phyloP scores from a whole-genome alignment of 23 tunicate species.

The Phallusia fumigata region DNA sequence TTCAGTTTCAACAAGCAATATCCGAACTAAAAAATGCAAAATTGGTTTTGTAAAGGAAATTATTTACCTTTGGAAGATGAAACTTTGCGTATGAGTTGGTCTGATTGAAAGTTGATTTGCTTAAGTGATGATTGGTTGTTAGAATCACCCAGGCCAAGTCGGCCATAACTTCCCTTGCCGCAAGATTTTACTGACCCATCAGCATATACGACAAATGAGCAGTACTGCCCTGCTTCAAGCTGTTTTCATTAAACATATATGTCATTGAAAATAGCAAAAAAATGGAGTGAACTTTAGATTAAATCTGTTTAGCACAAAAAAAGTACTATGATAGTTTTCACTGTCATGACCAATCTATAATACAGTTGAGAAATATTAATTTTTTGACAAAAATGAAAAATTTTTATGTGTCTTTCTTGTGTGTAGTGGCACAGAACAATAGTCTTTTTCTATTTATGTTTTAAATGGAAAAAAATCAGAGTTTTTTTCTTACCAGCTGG shows the following conservation, averaged over 20 bases:
- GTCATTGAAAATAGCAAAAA: background rate
- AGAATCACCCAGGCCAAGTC: slow-evolving; percentile 95
- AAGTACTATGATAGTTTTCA: too few species aligned
- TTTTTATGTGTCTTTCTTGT: too few species aligned
- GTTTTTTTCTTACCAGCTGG: slow-evolving; percentile 59
- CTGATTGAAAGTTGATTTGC: slow-evolving; percentile 58
- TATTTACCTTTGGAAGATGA: slow-evolving; percentile 91
- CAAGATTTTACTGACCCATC: slow-evolving; percentile 88
- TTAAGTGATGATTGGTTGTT: slow-evolving; percentile 88
- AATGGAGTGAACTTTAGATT: background rate
- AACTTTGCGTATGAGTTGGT: slow-evolving; percentile 51
- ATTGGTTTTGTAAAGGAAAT: too few species aligned
- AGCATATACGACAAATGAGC: slow-evolving; percentile 75
- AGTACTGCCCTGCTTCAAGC: slow-evolving; percentile 99
- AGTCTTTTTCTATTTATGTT: too few species aligned
- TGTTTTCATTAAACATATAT: background rate
- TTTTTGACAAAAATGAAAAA: too few species aligned
- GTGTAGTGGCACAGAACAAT: too few species aligned
- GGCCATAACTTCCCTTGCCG: slow-evolving; percentile 98
- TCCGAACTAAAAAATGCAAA: background rate
- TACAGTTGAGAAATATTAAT: too few species aligned
- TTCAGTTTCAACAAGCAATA: background rate
- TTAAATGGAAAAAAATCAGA: too few species aligned
- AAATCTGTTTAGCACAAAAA: too few species aligned
- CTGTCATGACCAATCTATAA: too few species aligned